Evolutionary conservation across 2,113 vertebrate species (phyloP).

Genomic region (Hoplias malabaricus): DNA sequence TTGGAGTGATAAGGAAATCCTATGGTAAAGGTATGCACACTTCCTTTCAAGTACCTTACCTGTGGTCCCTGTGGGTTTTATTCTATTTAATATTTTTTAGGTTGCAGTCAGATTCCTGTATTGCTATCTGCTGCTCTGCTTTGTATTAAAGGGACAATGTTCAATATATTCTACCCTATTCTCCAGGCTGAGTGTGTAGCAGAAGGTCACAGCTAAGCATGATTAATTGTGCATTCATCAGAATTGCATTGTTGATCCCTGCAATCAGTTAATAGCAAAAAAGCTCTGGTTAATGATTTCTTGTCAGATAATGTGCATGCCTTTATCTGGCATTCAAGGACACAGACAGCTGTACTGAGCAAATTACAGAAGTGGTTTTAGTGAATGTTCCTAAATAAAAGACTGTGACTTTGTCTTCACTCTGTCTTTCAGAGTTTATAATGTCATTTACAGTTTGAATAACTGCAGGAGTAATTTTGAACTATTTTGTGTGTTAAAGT

Average conservation of each 20-base stretch:
- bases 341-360: background rate
- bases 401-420: background rate
- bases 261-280: background rate
- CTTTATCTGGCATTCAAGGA: background rate
- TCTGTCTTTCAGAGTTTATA: too few relatives aligned
- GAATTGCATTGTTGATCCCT: background rate
- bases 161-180: background rate
- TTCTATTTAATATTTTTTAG: conserved; percentile 15
- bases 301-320: background rate
- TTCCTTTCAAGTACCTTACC: background rate
- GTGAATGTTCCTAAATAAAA: background rate
- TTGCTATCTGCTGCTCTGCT: background rate
- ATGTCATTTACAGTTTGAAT: too few relatives aligned
- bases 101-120: background rate
- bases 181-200: background rate
- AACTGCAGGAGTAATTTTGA: too few relatives aligned
- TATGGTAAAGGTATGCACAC: background rate
- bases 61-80: background rate
- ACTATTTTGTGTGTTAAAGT: too few relatives aligned
- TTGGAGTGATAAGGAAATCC: background rate
- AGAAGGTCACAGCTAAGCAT: background rate
- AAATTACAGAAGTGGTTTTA: background rate
- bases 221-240: background rate
- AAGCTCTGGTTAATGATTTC: background rate
- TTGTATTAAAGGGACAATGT: background rate